Conservation (phyloP, 2,113 vertebrate species). For the Otocyon megalotis region DNA sequence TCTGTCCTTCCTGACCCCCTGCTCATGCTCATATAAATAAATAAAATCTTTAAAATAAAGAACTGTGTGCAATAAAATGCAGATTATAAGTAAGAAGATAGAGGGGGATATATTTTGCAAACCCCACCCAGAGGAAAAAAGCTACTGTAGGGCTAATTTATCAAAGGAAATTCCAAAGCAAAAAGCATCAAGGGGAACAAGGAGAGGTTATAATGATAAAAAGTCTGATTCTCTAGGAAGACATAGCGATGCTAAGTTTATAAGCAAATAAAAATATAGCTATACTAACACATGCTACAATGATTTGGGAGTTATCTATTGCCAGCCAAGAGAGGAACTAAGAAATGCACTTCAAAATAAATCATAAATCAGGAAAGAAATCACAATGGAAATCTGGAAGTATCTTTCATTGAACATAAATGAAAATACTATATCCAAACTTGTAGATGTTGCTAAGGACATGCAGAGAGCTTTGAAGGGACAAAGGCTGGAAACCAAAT, state of each 20-base stretch:
- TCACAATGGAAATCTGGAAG: not conserved
- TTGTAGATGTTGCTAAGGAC: not conserved
- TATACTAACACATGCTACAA: not conserved
- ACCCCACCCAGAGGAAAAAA: not conserved
- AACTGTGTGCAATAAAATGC: not conserved
- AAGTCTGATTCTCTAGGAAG: not conserved
- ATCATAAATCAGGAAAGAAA: not conserved
- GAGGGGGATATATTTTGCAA: not conserved
- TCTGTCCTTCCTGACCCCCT: too few species aligned
- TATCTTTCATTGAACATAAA: not conserved
- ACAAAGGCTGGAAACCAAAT: not conserved
- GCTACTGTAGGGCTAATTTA: not conserved
- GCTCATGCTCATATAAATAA: not conserved
- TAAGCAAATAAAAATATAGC: not conserved
- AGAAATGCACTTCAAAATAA: constrained; percentile 29
- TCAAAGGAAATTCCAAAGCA: not conserved
- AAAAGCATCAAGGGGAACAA: not conserved
- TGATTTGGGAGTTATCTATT: not conserved
- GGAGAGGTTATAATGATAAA: not conserved
- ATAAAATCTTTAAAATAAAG: not conserved
- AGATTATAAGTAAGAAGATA: not conserved
- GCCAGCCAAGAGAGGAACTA: not conserved
- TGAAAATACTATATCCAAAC: not conserved
- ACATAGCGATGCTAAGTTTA: not conserved
- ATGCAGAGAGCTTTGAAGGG: not conserved